These are phyloP conservation scores for Trichomalopsis sarcophagae DNA, from an alignment of 1,140 invertebrate species.

Conservation along the genomic window DNA sequence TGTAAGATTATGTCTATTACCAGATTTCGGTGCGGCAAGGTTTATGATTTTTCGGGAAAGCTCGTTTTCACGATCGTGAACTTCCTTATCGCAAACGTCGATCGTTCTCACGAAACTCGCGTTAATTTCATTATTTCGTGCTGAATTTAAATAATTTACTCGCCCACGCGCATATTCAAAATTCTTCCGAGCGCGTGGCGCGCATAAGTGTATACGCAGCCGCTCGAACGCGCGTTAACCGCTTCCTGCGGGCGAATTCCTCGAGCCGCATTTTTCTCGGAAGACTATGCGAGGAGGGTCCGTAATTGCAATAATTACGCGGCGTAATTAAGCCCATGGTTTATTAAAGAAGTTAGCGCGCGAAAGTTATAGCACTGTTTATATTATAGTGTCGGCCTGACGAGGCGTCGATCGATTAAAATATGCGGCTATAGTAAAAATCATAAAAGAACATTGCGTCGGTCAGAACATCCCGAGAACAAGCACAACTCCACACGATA, in stretches of 20 bases:
- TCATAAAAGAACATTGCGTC: no score
- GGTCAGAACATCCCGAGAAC: neutral
- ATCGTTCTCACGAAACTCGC: no score
- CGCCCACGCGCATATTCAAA: no score
- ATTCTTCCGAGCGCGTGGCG: conserved; percentile 12
- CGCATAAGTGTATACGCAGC: neutral
- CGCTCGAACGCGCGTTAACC: neutral
- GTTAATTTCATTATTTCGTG: no score
- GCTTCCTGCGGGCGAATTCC: neutral
- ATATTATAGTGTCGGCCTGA: no score
- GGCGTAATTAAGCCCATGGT: neutral
- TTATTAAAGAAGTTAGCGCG: neutral
- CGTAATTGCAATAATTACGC: conserved; percentile 29
- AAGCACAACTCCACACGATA: neutral
- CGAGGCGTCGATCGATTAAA: neutral
- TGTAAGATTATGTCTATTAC: neutral
- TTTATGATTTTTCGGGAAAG: conserved; percentile 19
- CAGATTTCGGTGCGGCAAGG: neutral
- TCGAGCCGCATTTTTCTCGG: neutral
- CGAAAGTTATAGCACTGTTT: no score
- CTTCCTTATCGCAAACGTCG: no score
- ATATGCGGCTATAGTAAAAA: no score
- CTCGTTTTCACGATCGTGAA: neutral
- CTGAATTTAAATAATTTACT: no score
- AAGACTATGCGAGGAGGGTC: neutral